These are phyloP conservation scores for Xenops minutus DNA, from an alignment of 2,797 vertebrate genomes.

Conservation along the genomic window DNA sequence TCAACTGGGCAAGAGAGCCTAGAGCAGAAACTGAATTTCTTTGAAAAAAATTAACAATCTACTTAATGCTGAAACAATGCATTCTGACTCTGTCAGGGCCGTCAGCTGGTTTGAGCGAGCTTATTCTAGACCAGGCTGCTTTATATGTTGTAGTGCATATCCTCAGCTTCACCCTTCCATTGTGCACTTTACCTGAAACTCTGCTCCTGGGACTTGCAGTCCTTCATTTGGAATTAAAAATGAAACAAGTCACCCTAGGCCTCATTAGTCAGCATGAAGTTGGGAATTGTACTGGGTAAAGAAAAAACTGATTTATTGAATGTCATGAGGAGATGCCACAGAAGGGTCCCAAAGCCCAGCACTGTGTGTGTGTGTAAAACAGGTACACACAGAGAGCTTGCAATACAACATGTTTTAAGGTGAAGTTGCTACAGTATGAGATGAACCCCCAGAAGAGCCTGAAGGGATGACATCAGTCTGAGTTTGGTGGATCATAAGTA, in stretches of 20 bases:
- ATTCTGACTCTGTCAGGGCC: background rate
- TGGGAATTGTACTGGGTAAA: background rate
- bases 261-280: background rate
- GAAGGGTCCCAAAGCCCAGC: background rate
- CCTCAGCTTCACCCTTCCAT: background rate
- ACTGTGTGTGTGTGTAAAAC: background rate
- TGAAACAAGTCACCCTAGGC: background rate
- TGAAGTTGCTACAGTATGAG: background rate
- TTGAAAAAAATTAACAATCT: background rate
- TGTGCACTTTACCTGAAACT: background rate
- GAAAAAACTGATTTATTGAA: background rate
- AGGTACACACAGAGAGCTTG: background rate
- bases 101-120: background rate
- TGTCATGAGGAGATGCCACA: accelerated
- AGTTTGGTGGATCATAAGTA: background rate
- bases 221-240: background rate
- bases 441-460: background rate
- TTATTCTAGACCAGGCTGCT: background rate
- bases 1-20: background rate
- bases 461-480: accelerated
- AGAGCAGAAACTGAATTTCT: background rate
- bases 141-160: background rate
- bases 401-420: background rate
- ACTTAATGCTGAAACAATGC: background rate
- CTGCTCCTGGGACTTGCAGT: too few relatives aligned